phyloP scores from a whole-genome alignment of 2,888 invertebrate species.

The Aphodius granarius region DNA sequence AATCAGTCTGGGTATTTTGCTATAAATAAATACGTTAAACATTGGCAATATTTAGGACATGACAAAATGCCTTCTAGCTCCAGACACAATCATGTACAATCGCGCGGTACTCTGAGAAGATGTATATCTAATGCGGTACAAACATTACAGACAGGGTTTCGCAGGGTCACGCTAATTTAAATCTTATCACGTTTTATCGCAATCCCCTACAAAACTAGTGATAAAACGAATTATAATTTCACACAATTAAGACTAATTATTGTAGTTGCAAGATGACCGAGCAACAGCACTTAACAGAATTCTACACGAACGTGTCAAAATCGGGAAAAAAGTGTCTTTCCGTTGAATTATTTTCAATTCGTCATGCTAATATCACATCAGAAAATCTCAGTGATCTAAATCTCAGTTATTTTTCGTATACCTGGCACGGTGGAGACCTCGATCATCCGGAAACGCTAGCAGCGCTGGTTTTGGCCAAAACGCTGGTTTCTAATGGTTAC shows the following conservation, averaged over 20 bases:
- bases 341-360: conserved; percentile 29
- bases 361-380: conserved; percentile 12
- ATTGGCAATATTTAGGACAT: too few species aligned
- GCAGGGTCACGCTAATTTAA: too few species aligned
- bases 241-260: too few species aligned
- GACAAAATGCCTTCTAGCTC: too few species aligned
- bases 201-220: too few species aligned
- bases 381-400: conserved; percentile 32
- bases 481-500: conserved; percentile 49
- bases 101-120: too few species aligned
- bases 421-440: conserved; percentile 48
- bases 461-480: conserved; percentile 51
- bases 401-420: conserved; percentile 50
- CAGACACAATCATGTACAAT: too few species aligned
- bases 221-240: background rate
- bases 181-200: too few species aligned
- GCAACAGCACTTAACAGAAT: background rate
- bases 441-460: conserved; percentile 47
- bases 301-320: background rate
- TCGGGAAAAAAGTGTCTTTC: conserved; percentile 23
- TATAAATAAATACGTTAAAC: too few species aligned
- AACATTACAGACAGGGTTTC: too few species aligned
- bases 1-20: too few species aligned
- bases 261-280: background rate
- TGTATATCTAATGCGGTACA: too few species aligned